phyloP scores from a whole-genome alignment of 2,888 invertebrate species.

The Drosophila neonasuta region DNA sequence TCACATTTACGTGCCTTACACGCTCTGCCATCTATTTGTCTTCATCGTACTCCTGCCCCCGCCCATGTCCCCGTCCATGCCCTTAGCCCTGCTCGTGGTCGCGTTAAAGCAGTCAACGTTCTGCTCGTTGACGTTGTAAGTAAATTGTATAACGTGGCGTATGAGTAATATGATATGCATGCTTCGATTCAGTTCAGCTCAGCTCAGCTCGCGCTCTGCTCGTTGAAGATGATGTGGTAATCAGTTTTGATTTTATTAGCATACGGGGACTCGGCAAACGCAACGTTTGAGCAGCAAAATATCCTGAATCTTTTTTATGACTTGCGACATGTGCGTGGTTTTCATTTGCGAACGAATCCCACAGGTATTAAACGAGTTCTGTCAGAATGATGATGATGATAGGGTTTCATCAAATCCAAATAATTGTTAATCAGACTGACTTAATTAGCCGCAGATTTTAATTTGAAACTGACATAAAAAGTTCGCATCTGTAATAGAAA shows the following conservation, averaged over 20 bases:
- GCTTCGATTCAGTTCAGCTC: slow-evolving; percentile 63
- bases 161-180: slow-evolving; percentile 75
- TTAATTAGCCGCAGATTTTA: slow-evolving; percentile 2
- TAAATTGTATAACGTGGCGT: slow-evolving; percentile 77
- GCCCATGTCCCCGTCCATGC: background rate
- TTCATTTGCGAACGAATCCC: slow-evolving; percentile 10
- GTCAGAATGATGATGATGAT: background rate
- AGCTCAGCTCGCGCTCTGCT: slow-evolving; percentile 33
- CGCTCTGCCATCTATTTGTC: slow-evolving; percentile 60
- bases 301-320: slow-evolving; percentile 36
- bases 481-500: background rate
- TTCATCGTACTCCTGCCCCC: slow-evolving; percentile 33
- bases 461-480: background rate
- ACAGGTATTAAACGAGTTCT: background rate
- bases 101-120: slow-evolving; percentile 55
- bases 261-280: slow-evolving; percentile 26
- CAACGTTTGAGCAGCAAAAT: slow-evolving; percentile 17
- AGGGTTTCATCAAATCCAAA: slow-evolving; percentile 2
- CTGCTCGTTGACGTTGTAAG: slow-evolving; percentile 70
- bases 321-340: slow-evolving; percentile 24
- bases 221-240: slow-evolving; percentile 74
- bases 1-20: slow-evolving; percentile 44
- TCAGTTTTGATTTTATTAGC: slow-evolving; percentile 78
- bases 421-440: slow-evolving; percentile 4
- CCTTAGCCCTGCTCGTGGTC: slow-evolving; percentile 1